phyloP scores from a whole-genome alignment of 2,888 invertebrate species.

The Ganaspis brasiliensis region DNA sequence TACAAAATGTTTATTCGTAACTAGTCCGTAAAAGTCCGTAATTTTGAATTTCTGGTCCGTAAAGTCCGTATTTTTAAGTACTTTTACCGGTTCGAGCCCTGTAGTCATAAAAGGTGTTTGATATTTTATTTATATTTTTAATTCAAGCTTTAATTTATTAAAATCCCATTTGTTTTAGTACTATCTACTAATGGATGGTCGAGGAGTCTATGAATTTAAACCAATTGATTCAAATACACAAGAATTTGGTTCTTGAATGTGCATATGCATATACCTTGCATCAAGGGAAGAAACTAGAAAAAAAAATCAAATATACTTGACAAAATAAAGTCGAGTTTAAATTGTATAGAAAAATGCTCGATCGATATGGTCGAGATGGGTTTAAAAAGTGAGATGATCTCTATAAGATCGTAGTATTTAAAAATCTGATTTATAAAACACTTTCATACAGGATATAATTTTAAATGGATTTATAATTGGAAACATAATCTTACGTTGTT shows the following conservation, averaged over 20 bases:
- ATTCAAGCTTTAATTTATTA: background rate
- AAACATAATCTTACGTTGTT: background rate
- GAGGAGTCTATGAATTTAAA: constrained; percentile 93
- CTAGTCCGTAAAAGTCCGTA: too few species aligned
- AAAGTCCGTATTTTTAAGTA: too few species aligned
- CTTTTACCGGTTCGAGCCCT: too few species aligned
- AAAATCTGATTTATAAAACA: background rate
- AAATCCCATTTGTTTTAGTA: constrained; percentile 82
- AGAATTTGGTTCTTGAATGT: constrained; percentile 95
- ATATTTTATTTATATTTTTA: too few species aligned
- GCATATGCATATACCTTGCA: constrained; percentile 64
- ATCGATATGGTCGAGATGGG: background rate
- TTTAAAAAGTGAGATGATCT: constrained; percentile 1
- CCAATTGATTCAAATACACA: constrained; percentile 92
- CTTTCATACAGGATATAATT: constrained; percentile 6
- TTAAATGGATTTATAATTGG: background rate
- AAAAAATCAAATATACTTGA: constrained; percentile 39
- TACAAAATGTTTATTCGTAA: too few species aligned
- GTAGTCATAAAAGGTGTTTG: too few species aligned
- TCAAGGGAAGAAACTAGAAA: constrained; percentile 32
- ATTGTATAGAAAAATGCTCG: constrained; percentile 41
- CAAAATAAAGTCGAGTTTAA: constrained; percentile 15
- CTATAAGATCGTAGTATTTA: constrained; percentile 11
- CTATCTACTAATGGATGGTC: constrained; percentile 97
- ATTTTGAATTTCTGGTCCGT: too few species aligned